Base-by-base conservation (phyloP, 2,888 invertebrate genomes). In the Tetragnatha montana region DNA sequence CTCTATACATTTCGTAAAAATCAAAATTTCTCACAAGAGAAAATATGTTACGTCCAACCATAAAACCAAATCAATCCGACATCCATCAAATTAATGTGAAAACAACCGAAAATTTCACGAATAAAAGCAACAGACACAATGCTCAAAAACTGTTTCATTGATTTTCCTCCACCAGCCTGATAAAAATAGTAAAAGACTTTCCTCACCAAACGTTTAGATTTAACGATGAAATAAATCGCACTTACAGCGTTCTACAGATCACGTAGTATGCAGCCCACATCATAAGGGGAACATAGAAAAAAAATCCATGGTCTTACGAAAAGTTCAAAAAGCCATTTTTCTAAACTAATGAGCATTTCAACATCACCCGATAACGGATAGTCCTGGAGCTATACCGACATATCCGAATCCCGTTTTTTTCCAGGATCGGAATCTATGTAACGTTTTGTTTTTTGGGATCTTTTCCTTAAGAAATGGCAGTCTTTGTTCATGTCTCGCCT, bases 301-400 rank as follows among this genome's bases (percentile, higher is more conserved):
- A 79, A 35, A 69, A 50, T 10, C 22, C 68, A 0, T 19, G 2
- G 47, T 8, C 19, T 81, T 70, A 17, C 70, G 14, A 81, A 49
- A 81, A 81, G 70, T 70, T 81, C 70, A 81, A 81, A 81, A 81
- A 81, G 70, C 70, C 19, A 80, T 80, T 80, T 70, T 80, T 81
- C 70, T n/a, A 49, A 69, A 81, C 70, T 81, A 81, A 80, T 70
- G 80, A 70, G 80, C 80, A 49, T 81, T 81, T 81, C 80, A 81
- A 81, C 70, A 81, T 81, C 80, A 49, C 22, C 47, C 10, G 80
- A 81, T 81, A 81, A 35, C 35, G 35, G 70, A 70, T 70, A 69
- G 80, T 70, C 80, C 70, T 19, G 49, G 10, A 81, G 80, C 69
- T 70, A 70, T n/a, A 35, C 7, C 35, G 35, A 21, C 47, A 70